Evolutionary conservation across 2,113 vertebrate species (phyloP).

Genomic region (Cacatua alba): DNA sequence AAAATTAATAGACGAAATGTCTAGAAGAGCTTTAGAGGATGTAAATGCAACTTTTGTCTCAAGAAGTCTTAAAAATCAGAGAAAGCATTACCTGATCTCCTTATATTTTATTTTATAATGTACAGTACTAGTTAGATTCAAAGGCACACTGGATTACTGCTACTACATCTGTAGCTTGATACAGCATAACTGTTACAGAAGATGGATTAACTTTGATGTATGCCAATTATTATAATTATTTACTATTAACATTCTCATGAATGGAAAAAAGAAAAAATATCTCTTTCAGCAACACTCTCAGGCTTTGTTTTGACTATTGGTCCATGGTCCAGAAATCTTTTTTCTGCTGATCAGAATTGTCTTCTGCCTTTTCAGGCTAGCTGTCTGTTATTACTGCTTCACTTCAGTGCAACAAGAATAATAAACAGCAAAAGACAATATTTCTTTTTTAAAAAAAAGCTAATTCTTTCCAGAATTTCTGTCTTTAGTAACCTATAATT

Average conservation of each 20-base stretch:
- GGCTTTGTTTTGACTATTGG: background rate
- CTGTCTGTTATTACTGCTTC: background rate
- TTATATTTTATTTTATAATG: background rate
- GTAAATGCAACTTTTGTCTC: background rate
- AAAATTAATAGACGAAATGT: background rate
- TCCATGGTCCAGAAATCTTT: background rate
- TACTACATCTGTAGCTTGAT: background rate
- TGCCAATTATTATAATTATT: background rate
- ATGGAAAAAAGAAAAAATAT: background rate
- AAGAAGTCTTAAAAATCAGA: background rate
- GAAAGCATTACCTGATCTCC: background rate
- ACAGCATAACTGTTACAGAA: background rate
- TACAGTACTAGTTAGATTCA: background rate
- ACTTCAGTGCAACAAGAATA: background rate
- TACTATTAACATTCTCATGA: background rate
- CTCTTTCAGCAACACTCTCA: background rate
- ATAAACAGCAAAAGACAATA: rapidly evolving
- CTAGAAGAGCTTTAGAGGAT: background rate
- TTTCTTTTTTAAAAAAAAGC: no score
- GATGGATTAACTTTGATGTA: background rate
- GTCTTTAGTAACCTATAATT: background rate
- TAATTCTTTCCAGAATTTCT: background rate
- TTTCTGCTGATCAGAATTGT: background rate
- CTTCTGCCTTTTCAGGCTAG: background rate
- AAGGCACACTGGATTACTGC: background rate